phyloP scores from a whole-genome alignment of 2,888 invertebrate species.

The Cantharis rustica region DNA sequence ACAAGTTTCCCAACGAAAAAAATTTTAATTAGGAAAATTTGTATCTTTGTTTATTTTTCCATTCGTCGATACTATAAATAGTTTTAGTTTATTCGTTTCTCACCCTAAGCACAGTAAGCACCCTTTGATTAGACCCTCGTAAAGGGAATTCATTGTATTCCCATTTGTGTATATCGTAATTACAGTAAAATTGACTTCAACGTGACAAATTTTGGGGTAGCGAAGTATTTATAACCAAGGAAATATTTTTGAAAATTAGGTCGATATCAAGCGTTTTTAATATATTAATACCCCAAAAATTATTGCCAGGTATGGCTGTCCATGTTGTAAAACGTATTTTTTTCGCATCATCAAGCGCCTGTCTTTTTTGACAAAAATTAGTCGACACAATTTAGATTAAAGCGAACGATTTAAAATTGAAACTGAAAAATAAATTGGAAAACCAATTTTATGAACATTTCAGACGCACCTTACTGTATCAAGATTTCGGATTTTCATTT shows the following conservation, averaged over 20 bases:
- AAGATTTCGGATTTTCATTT: neutral
- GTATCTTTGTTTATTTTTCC: neutral
- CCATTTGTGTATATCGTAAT: constrained; percentile 3
- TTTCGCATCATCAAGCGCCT: neutral
- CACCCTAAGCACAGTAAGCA: neutral
- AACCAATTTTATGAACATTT: neutral
- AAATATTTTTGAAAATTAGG: neutral
- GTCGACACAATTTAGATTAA: neutral
- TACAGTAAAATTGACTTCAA: neutral
- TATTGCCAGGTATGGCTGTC: neutral
- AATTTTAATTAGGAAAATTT: neutral
- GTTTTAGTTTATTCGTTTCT: neutral
- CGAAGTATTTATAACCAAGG: neutral
- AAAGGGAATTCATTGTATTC: constrained; percentile 2
- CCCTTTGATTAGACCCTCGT: constrained; percentile 4
- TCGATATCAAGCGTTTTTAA: neutral
- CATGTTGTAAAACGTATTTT: neutral
- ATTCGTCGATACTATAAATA: neutral
- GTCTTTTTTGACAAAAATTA: neutral
- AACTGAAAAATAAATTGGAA: neutral
- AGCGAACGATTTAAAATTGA: neutral
- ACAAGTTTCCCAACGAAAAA: neutral
- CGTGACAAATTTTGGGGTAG: neutral
- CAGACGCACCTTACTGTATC: neutral
- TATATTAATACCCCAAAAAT: neutral